These are phyloP conservation scores for Stictocephala bisonia DNA, from an alignment of 2,888 invertebrate species.

Conservation along the genomic window DNA sequence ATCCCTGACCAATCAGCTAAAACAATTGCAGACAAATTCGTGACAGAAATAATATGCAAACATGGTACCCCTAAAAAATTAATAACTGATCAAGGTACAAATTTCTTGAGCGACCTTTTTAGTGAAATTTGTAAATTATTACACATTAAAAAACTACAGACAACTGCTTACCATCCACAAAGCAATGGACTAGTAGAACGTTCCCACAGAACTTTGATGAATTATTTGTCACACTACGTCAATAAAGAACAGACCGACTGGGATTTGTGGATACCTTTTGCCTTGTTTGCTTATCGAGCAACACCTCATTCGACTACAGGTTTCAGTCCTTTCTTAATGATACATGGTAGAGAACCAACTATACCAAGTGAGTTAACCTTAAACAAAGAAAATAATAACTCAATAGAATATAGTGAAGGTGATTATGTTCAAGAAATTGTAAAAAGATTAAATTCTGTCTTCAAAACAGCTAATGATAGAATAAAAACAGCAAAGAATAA, in stretches of 20 bases:
- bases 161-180: conserved; percentile 3
- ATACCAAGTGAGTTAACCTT: conserved; percentile 18
- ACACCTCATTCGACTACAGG: neutral
- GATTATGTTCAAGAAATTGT: conserved; percentile 11
- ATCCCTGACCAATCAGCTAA: neutral
- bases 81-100: neutral
- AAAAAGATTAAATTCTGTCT: neutral
- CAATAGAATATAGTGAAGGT: conserved; percentile 3
- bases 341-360: conserved; percentile 4
- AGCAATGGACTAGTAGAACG: conserved; percentile 1
- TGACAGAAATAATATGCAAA: conserved; percentile 6
- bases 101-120: conserved; percentile 19
- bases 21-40: neutral
- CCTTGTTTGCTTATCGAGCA: neutral
- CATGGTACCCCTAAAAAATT: neutral
- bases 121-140: conserved; percentile 10
- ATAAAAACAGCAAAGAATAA: neutral
- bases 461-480: neutral
- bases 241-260: conserved; percentile 3
- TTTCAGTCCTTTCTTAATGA: neutral
- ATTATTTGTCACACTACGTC: neutral
- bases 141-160: neutral
- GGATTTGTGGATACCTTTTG: neutral
- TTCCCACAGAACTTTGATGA: neutral
- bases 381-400: neutral